Evolutionary conservation across 2,113 vertebrate genomes (phyloP).

Genomic region (Casuarius casuarius): DNA sequence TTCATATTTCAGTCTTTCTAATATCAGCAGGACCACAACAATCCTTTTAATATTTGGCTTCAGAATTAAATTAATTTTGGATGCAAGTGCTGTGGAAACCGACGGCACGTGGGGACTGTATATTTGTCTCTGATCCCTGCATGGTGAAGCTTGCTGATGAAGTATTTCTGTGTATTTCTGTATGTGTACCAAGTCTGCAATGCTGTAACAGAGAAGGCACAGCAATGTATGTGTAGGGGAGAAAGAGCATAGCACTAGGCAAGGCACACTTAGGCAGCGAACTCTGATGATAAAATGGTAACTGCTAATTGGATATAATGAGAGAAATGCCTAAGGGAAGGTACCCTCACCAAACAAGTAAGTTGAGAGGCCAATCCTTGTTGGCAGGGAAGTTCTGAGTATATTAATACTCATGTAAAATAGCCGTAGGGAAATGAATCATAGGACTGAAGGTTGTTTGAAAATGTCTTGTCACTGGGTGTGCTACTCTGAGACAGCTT

Average conservation of each 20-base stretch:
- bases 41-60: neutral
- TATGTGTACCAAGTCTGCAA: neutral
- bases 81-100: neutral
- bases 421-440: slow-evolving; percentile 32
- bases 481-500: neutral
- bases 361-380: slow-evolving; percentile 11
- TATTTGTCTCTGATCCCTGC: neutral
- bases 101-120: neutral
- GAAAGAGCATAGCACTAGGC: neutral
- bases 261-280: neutral
- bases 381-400: slow-evolving; percentile 40
- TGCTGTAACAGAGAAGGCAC: neutral
- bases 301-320: neutral
- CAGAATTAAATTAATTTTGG: neutral
- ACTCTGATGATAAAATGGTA: neutral
- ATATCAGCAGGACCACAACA: neutral
- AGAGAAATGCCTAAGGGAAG: slow-evolving; percentile 10
- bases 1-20: neutral
- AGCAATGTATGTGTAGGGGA: neutral
- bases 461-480: slow-evolving; percentile 18
- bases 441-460: slow-evolving; percentile 1
- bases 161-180: neutral
- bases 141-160: neutral
- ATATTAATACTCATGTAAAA: slow-evolving; percentile 14
- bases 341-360: slow-evolving; percentile 29